phyloP scores from a whole-genome alignment of 2,888 invertebrate genomes.

The Dichetophora obliterata region DNA sequence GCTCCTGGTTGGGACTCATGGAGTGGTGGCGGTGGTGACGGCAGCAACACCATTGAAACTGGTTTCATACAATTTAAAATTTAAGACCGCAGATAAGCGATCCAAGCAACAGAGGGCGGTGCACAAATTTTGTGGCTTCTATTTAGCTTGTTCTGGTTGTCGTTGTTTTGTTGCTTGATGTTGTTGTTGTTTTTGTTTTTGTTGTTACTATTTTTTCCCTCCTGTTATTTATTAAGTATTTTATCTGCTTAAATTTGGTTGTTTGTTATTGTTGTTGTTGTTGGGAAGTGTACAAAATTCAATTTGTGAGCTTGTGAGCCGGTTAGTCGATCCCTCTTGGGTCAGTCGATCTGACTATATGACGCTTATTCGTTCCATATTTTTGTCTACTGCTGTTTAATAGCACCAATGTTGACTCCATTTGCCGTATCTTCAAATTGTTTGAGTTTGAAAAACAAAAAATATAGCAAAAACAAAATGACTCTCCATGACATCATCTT shows the following conservation, averaged over 20 bases:
- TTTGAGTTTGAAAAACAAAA: not conserved
- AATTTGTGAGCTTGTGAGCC: too few relatives aligned
- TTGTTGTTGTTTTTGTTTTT: not conserved
- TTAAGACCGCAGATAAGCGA: not conserved
- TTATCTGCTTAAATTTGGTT: not conserved
- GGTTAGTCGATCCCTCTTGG: not conserved
- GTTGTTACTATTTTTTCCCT: not conserved
- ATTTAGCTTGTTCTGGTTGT: not conserved
- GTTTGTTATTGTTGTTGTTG: not conserved
- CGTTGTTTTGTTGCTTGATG: not conserved
- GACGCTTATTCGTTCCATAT: not conserved
- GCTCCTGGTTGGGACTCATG: not conserved
- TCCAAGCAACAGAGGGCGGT: too few relatives aligned
- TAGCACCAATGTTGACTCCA: constrained; percentile 6
- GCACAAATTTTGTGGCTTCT: not conserved
- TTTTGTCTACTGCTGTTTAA: constrained; percentile 18
- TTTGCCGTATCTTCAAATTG: not conserved
- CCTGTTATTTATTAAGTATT: not conserved
- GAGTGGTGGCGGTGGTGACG: not conserved
- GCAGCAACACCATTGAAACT: not conserved
- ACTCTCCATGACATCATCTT: not conserved
- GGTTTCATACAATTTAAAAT: constrained; percentile 18
- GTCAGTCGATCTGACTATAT: not conserved
- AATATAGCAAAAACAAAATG: not conserved
- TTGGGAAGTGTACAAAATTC: too few relatives aligned